Evolutionary conservation across 2,797 vertebrate genomes (phyloP), one percentile per base, ranked within the genome.

Genomic region (Pipistrellus kuhlii): DNA sequence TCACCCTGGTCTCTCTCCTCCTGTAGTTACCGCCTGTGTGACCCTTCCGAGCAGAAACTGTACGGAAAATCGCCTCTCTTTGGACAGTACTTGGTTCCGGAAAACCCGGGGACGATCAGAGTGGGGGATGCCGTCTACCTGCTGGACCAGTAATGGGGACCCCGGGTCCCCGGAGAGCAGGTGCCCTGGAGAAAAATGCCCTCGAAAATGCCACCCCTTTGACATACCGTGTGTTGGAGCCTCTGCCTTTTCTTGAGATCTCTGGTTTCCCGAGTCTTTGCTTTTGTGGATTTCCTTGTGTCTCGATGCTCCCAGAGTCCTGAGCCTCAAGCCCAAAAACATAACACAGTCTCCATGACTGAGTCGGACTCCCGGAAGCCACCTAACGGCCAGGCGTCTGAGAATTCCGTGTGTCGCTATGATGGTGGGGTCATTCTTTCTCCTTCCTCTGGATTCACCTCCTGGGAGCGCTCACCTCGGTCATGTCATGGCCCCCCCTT

Each of bases 121-220:
- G 98, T 98, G 62, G 98, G 98, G 48, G 98, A 99, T 35, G 97
- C 98, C 0, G 98, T 99, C 57, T 99, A 98, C 96, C 72, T 96
- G 71, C 78, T 97, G 75, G 44, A 51, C 15, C 48, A 88, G 25
- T 90, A 32, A 62, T 8, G 23, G 77, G 57, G 44, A 6, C 18
- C 3, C 1, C 2, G 10, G 48, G 46, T 66, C 73, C 35, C 53
- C 38, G 51, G 53, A 8, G 21, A 25, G 20, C 64, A 57, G 62
- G 23, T 15, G 14, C 35, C 48, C 80, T 85, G 38, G 44, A 11
- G 7, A 14, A 41, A 89, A 41, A 10, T 5, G 2, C 41, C 27
- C 76, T 90, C 14, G 12, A 73, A 91, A 25, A 27, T 25, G 38
- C 44, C 32, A 48, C 9, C 44, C 44, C 44, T 44, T 44, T 18